Percentiles rank a stretch among this genome's conserved stretches.
phyloP scores from a whole-genome alignment of 2,888 invertebrate species.

The Plemyria rubiginata region DNA sequence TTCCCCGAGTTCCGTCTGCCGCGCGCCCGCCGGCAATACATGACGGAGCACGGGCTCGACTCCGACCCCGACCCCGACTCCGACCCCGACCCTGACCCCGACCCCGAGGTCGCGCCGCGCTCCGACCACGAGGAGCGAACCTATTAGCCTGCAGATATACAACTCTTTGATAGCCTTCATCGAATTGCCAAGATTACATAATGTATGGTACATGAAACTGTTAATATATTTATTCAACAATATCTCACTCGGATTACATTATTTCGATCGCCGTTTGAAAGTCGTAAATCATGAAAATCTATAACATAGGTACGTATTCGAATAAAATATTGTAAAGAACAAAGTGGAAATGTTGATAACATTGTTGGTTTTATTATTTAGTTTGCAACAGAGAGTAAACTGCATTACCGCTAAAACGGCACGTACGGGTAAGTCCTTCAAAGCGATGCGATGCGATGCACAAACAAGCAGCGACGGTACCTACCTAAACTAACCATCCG shows the following conservation, averaged over 20 bases:
- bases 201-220: neutral
- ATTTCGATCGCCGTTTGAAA: slow-evolving; percentile 1
- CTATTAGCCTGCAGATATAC: too few species aligned
- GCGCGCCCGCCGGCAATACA: slow-evolving; percentile 60
- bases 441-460: too few species aligned
- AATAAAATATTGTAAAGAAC: slow-evolving; percentile 10
- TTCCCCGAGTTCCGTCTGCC: slow-evolving; percentile 63
- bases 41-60: slow-evolving; percentile 40
- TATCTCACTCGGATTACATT: neutral
- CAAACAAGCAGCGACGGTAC: too few species aligned
- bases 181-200: neutral
- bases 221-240: neutral
- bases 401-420: slow-evolving; percentile 4
- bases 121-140: neutral
- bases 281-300: slow-evolving; percentile 17
- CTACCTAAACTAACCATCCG: too few species aligned
- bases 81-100: slow-evolving; percentile 9
- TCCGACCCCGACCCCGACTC: slow-evolving; percentile 12
- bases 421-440: slow-evolving; percentile 8
- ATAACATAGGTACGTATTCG: slow-evolving; percentile 16
- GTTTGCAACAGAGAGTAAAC: slow-evolving; percentile 5
- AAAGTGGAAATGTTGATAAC: slow-evolving; percentile 14
- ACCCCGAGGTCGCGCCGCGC: slow-evolving; percentile 18
- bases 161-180: neutral
- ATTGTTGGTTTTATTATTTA: slow-evolving; percentile 21